Evolutionary conservation across 1,140 invertebrate species (phyloP).

Genomic region (Neocloeon triangulifer): DNA sequence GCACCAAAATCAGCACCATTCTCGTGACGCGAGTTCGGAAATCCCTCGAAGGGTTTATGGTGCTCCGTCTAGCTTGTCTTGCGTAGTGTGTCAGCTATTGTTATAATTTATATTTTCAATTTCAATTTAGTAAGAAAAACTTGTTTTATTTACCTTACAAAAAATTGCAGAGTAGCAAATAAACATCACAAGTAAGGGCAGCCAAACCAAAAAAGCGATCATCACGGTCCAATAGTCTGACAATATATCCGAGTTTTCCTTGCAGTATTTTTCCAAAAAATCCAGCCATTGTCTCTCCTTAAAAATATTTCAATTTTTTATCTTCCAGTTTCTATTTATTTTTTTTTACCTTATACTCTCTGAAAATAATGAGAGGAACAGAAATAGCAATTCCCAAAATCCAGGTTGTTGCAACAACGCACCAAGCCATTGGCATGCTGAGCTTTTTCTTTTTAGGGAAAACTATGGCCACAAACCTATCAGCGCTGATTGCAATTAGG

Average conservation of each 20-base stretch:
- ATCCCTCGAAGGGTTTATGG: conserved; percentile 25
- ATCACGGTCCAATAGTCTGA: conserved; percentile 51
- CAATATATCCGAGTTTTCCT: conserved; percentile 31
- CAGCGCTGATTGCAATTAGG: conserved; percentile 56
- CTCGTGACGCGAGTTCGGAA: conserved; percentile 39
- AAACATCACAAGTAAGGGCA: conserved; percentile 40
- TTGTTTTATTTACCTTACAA: conserved; percentile 23
- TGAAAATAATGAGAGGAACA: conserved; percentile 34
- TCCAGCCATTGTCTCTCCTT: conserved; percentile 42
- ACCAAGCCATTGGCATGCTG: conserved; percentile 28
- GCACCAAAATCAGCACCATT: conserved; percentile 40
- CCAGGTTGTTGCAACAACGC: conserved; percentile 43
- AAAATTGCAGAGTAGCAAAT: conserved; percentile 39
- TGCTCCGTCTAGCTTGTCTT: conserved; percentile 22
- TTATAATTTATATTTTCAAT: conserved; percentile 6
- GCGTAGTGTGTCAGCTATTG: conserved; percentile 36
- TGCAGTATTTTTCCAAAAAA: conserved; percentile 41
- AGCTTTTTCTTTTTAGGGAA: conserved; percentile 41
- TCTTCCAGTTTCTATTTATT: neutral
- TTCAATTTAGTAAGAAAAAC: neutral
- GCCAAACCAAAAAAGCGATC: conserved; percentile 40
- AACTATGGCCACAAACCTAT: conserved; percentile 55
- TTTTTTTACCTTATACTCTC: conserved; percentile 29
- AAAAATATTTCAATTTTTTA: conserved; percentile 9
- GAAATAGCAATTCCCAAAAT: conserved; percentile 30